Conservation (phyloP, 2,113 vertebrate species). For the Ptyas mucosa region DNA sequence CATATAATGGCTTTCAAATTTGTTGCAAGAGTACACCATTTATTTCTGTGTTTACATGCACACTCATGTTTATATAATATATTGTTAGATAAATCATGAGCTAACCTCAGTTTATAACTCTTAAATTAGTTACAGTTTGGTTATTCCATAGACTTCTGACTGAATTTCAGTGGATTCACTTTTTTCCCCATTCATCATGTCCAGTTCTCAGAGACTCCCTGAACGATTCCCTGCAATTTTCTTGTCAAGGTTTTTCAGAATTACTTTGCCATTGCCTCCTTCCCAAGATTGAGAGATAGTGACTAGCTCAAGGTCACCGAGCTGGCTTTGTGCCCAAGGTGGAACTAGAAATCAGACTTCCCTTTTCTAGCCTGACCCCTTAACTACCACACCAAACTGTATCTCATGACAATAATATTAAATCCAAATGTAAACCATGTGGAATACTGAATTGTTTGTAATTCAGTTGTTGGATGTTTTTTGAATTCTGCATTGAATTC, state of each 20-base stretch:
- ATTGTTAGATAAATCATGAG: too few relatives aligned
- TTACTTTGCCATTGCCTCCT: too few relatives aligned
- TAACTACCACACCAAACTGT: too few relatives aligned
- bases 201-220: too few relatives aligned
- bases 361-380: too few relatives aligned
- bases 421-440: neutral
- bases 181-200: neutral
- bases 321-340: too few relatives aligned
- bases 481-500: neutral
- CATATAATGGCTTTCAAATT: neutral
- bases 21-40: neutral
- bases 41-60: neutral
- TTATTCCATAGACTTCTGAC: neutral
- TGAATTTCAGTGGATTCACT: neutral
- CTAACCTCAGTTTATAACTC: neutral
- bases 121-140: neutral
- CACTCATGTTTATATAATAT: too few relatives aligned
- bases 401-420: neutral
- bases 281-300: too few relatives aligned
- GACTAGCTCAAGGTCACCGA: too few relatives aligned
- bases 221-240: too few relatives aligned
- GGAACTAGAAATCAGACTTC: too few relatives aligned
- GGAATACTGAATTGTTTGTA: neutral
- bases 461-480: neutral
- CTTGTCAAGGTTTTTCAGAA: too few relatives aligned